Percentiles rank a stretch among this genome's conserved stretches.
phyloP scores from a whole-genome alignment of 2,113 vertebrate species.

The Melanocharis versteri region DNA sequence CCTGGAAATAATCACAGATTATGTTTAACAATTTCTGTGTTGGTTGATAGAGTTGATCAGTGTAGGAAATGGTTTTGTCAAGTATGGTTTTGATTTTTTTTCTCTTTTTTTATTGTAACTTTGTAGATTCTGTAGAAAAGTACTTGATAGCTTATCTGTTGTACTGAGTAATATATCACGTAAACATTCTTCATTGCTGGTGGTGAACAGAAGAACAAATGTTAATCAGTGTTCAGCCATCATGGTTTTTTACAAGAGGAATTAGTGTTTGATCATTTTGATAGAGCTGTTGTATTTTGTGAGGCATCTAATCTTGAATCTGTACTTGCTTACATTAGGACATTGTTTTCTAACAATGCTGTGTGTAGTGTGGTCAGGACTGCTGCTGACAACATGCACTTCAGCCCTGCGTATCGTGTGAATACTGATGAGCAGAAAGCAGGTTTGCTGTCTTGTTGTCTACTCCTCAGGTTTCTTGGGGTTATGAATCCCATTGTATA shows the following conservation, averaged over 20 bases:
- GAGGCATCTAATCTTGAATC: background rate
- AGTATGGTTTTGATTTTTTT: background rate
- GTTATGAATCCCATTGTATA: background rate
- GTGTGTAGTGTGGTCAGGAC: background rate
- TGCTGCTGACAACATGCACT: background rate
- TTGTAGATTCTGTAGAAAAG: background rate
- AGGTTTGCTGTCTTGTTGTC: background rate
- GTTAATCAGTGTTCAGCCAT: background rate
- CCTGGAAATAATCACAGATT: background rate
- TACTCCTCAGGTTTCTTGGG: background rate
- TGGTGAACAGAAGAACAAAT: background rate
- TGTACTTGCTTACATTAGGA: background rate
- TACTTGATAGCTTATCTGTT: background rate
- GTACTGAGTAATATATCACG: background rate
- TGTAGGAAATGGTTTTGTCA: background rate
- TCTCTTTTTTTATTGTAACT: fast-evolving
- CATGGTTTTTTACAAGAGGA: background rate
- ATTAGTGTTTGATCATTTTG: background rate
- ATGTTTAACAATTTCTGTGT: background rate
- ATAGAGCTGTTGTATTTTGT: background rate
- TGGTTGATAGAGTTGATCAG: background rate
- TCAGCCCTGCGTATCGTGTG: background rate
- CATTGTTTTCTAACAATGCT: background rate
- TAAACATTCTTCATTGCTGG: background rate
- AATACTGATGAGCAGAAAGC: background rate